Evolutionary conservation across 2,888 invertebrate species (phyloP).

Genomic region (Chymomyza fuscimana): DNA sequence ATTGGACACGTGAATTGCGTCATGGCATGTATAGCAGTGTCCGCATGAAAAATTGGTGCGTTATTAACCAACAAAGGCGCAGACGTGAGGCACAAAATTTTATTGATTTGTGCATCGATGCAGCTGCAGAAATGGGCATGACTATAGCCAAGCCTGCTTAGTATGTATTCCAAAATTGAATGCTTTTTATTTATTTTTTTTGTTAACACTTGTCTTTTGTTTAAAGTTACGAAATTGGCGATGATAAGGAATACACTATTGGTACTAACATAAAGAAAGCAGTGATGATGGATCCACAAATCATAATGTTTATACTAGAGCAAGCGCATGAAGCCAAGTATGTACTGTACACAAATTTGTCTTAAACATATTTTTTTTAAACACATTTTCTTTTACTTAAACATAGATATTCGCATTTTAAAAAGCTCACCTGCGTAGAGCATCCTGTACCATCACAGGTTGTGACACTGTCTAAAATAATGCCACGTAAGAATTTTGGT

Average conservation of each 20-base stretch:
- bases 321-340: slow-evolving; percentile 85
- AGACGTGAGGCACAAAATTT: slow-evolving; percentile 68
- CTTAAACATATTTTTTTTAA: no score
- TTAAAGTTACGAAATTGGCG: slow-evolving; percentile 79
- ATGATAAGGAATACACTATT: slow-evolving; percentile 85
- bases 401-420: slow-evolving; percentile 88
- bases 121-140: slow-evolving; percentile 80
- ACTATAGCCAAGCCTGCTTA: slow-evolving; percentile 75
- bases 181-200: background rate
- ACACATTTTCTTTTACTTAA: no score
- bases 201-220: background rate
- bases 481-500: slow-evolving; percentile 77
- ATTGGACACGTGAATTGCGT: background rate
- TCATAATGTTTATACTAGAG: slow-evolving; percentile 85
- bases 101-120: slow-evolving; percentile 75
- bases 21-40: slow-evolving; percentile 43
- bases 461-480: slow-evolving; percentile 75
- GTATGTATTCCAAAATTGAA: slow-evolving; percentile 49
- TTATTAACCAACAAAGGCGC: slow-evolving; percentile 73
- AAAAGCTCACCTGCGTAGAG: slow-evolving; percentile 90
- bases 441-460: slow-evolving; percentile 87
- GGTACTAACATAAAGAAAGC: slow-evolving; percentile 79
- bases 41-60: slow-evolving; percentile 79
- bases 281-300: slow-evolving; percentile 82
- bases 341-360: slow-evolving; percentile 11